These are phyloP conservation scores for Athrips mouffetella DNA, from an alignment of 2,888 invertebrate genomes.

Conservation along the genomic window DNA sequence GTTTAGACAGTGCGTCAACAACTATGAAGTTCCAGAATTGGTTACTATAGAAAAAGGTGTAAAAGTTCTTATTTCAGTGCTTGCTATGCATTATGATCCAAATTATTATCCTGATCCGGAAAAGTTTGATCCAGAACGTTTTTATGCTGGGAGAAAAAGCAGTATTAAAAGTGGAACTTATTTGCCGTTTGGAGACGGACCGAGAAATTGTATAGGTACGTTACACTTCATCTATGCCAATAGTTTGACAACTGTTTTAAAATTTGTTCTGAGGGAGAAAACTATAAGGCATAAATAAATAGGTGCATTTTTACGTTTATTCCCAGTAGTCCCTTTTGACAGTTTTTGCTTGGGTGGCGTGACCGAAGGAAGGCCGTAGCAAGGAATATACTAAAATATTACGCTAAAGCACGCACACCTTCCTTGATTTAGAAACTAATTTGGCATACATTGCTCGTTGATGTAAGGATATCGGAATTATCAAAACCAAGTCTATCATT, in stretches of 20 bases:
- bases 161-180: conserved; percentile 30
- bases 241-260: too few relatives aligned
- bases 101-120: conserved; percentile 38
- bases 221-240: too few relatives aligned
- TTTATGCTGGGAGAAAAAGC: conserved; percentile 27
- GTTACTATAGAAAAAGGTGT: conserved; percentile 34
- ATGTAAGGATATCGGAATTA: too few relatives aligned
- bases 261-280: too few relatives aligned
- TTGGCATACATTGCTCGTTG: too few relatives aligned
- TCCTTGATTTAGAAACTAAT: too few relatives aligned
- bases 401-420: too few relatives aligned
- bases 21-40: conserved; percentile 27
- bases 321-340: too few relatives aligned
- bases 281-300: background rate
- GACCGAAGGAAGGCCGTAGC: too few relatives aligned
- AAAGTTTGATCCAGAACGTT: conserved; percentile 40
- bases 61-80: conserved; percentile 27
- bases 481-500: too few relatives aligned
- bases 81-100: conserved; percentile 36
- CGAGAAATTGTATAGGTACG: conserved; percentile 43
- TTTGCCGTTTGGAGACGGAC: conserved; percentile 44
- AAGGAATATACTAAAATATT: too few relatives aligned
- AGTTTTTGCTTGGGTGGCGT: too few relatives aligned
- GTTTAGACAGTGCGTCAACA: conserved; percentile 17
- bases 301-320: background rate